phyloP scores from a whole-genome alignment of 1,140 invertebrate species.

The Drosophila lowei region DNA sequence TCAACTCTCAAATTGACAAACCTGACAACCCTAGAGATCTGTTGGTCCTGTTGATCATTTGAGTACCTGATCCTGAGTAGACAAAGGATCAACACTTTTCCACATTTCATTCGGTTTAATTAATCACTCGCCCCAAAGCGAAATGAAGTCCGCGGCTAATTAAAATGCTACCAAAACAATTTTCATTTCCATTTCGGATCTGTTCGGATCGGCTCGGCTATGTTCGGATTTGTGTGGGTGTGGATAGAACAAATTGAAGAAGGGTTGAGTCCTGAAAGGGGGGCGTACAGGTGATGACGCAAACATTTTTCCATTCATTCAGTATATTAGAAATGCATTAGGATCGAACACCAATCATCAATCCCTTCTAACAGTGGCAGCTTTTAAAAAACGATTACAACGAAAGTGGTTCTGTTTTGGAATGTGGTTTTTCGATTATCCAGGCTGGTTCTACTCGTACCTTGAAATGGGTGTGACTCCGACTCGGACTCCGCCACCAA shows the following conservation, averaged over 20 bases:
- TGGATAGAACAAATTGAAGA: conserved; percentile 36
- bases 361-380: conserved; percentile 26
- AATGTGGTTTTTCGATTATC: conserved; percentile 13
- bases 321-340: conserved; percentile 75
- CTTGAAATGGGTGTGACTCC: background rate
- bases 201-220: conserved; percentile 3
- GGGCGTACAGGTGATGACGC: conserved; percentile 74
- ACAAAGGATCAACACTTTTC: conserved; percentile 18
- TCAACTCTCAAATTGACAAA: background rate
- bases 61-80: conserved; percentile 9
- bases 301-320: conserved; percentile 46
- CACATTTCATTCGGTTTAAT: conserved; percentile 71
- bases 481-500: conserved; percentile 20
- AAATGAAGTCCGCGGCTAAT: conserved; percentile 53
- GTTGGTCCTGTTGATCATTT: conserved; percentile 13
- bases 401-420: conserved; percentile 20
- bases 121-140: conserved; percentile 52
- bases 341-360: conserved; percentile 4
- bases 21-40: conserved; percentile 54
- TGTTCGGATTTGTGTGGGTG: conserved; percentile 16
- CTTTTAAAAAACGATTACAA: conserved; percentile 61
- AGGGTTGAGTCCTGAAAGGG: conserved; percentile 5
- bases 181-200: conserved; percentile 1
- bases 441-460: background rate
- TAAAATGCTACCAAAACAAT: conserved; percentile 78